Base-by-base conservation (phyloP, 2,113 vertebrate genomes). In the Plestiodon gilberti region DNA sequence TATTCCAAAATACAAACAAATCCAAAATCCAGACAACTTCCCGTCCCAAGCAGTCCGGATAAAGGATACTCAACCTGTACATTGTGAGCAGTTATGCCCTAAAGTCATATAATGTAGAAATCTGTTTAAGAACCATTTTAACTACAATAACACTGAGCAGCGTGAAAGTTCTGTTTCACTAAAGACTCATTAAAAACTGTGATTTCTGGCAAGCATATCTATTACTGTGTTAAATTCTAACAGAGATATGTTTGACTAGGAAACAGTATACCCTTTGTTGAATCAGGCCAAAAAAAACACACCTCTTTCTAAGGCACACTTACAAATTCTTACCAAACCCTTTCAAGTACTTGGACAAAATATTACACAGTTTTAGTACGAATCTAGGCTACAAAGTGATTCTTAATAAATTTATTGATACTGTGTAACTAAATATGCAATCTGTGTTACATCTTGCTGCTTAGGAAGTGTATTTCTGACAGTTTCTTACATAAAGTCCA, bases 241-340 rank as follows among this genome's bases (percentile, higher is more conserved):
- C 94, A 95, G 92, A 90, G 93, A 59, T 90, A 94, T 52, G 78
- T 94, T 96, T 94, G 94, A 87, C 91, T 78, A 74, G 89, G 93
- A 95, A 96, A 96, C 94, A 96, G 90, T 96, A 96, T 96, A 93
- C 94, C 90, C 92, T 96, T 96, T 97, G 95, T 96, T 94, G 84
- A 94, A 89, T 38, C 78, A 93, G 67, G 81, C 67, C 88, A 77
- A 25, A 13, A 30, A 13, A 81, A 90, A 85, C 90, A 91, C 10
- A 11, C 30, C 78, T 91, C 78, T 91, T 93, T 96, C 94, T 89
- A 95, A 93, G 80, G 90, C 89, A 91, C 85, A 90, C 93, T 94
- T 96, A 95, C 95, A 96, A 96, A 96, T 95, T 95, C 91, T 92
- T 92, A 93, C 89, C 91, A 92, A 96, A 95, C 94, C 88, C 94